Base-by-base conservation (phyloP, 2,888 invertebrate species). In the Eurois occulta region DNA sequence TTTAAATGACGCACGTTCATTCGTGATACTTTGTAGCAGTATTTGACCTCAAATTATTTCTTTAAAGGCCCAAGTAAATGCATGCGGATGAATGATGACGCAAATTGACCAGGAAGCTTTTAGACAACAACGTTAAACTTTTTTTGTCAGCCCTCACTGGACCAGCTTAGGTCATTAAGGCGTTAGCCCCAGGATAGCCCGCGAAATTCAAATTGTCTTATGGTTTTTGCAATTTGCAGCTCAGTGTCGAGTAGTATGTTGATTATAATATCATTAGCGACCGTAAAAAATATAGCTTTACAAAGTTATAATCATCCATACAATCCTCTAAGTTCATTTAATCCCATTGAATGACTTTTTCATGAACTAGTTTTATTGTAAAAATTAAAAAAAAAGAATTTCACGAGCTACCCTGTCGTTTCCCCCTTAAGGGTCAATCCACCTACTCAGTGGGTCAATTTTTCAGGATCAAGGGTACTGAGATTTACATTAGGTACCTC, bases 31-130 rank as follows among this genome's bases (percentile, higher is more conserved):
- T 10, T n/a, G 28, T 18, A 28, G 28, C 65, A 64, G 21, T 32
- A n/a, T 70, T 43, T 35, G 81, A 72, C 77, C 81, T 72, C 52
- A 52, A 77, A 52, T 35, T 28, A 43, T 81, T 35, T 43, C 0
- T 43, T 21, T 16, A 21, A 7, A 24, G 18, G 3, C 18, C n/a
- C 24, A 62, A 35, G 13, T 79, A 32, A 11, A 60, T n/a, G 38
- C 70, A 69, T 79, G n/a, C 5, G n/a, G 16, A 16, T 35, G 18
- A 48, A 66, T 32, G 77, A 55, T 52, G 74, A 75, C 43, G 74
- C 43, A 74, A 35, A 21, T n/a, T 35, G 8, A 58, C 21, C 74
- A 46, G 75, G 58, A 74, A 74, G 58, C 28, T 16, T 21, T 35
- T 10, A 28, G 13, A 48, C 10, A 35, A 24, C 18, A 52, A n/a